These are phyloP conservation scores for Stichopus chloronotus DNA, from an alignment of 35 echinoderm and acorn worm genomes.

Conservation along the genomic window DNA sequence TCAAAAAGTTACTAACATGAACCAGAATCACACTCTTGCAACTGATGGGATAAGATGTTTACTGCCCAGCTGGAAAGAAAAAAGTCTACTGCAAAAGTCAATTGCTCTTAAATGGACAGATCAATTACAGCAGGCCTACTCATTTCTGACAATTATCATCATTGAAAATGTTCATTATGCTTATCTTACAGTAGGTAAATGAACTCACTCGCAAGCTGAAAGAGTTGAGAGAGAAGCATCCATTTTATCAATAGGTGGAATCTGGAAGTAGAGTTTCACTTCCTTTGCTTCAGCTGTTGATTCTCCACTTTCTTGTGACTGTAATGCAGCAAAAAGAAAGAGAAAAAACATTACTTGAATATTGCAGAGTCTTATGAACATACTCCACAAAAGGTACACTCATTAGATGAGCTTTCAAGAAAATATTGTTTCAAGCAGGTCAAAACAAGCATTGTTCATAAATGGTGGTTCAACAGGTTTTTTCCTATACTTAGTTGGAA, in stretches of 20 bases:
- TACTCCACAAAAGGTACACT: background rate
- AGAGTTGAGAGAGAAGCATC: slow-evolving; percentile 96
- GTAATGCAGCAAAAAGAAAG: background rate
- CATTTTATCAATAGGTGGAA: slow-evolving; percentile 96
- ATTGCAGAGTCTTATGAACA: background rate
- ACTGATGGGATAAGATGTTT: no score
- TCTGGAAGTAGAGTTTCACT: slow-evolving; percentile 79
- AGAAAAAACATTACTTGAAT: background rate
- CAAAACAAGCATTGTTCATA: background rate
- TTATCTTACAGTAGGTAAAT: background rate
- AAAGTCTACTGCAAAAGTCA: no score
- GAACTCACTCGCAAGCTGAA: slow-evolving; percentile 75
- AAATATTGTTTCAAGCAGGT: background rate
- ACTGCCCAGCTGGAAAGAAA: no score
- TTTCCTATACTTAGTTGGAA: background rate
- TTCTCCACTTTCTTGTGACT: slow-evolving; percentile 45
- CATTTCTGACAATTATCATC: background rate
- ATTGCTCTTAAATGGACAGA: no score
- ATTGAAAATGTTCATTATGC: background rate
- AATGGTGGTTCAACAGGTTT: background rate
- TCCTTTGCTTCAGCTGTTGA: slow-evolving; percentile 60
- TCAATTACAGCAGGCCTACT: no score
- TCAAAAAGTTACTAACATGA: no score
- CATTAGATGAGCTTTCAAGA: background rate
- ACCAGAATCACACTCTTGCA: no score